phyloP scores from a whole-genome alignment of 2,797 vertebrate species.

The Tolypeutes matacus region DNA sequence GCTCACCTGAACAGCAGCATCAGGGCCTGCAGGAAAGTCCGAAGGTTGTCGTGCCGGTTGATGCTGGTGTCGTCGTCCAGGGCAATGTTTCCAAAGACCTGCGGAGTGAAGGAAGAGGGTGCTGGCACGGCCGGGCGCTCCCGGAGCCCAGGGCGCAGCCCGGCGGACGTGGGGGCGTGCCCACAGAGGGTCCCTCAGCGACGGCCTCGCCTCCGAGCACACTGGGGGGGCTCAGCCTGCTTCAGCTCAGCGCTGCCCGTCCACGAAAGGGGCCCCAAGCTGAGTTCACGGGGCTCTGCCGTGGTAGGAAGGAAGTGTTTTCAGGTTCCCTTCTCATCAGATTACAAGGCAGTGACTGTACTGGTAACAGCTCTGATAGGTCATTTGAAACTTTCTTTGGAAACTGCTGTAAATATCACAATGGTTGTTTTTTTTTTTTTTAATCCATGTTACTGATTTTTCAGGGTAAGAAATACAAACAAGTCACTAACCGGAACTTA shows the following conservation, averaged over 20 bases:
- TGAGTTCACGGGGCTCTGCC: fast-evolving
- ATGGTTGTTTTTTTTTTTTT: neutral
- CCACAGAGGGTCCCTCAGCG: too few relatives aligned
- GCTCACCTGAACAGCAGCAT: constrained; percentile 96
- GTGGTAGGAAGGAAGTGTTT: fast-evolving
- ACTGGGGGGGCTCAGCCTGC: too few relatives aligned
- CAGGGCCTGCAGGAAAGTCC: constrained; percentile 96
- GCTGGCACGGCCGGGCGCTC: fast-evolving
- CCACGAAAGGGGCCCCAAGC: too few relatives aligned
- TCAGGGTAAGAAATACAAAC: neutral
- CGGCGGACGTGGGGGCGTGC: fast-evolving
- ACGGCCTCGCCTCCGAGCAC: too few relatives aligned
- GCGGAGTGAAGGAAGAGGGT: constrained; percentile 46
- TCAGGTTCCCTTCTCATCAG: too few relatives aligned
- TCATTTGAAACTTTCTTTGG: neutral
- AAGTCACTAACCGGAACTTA: neutral
- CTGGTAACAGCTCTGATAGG: neutral
- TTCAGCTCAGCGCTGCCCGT: too few relatives aligned
- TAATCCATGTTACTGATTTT: neutral
- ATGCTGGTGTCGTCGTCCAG: constrained; percentile 93
- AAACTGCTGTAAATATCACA: neutral
- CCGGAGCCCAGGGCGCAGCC: fast-evolving
- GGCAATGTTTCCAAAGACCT: constrained; percentile 98
- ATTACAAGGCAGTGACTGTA: neutral
- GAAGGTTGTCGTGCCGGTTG: constrained; percentile 97